Percentiles rank a stretch among this genome's conserved stretches.
phyloP scores from a whole-genome alignment of 2,797 vertebrate genomes.

The Oreortyx pictus region DNA sequence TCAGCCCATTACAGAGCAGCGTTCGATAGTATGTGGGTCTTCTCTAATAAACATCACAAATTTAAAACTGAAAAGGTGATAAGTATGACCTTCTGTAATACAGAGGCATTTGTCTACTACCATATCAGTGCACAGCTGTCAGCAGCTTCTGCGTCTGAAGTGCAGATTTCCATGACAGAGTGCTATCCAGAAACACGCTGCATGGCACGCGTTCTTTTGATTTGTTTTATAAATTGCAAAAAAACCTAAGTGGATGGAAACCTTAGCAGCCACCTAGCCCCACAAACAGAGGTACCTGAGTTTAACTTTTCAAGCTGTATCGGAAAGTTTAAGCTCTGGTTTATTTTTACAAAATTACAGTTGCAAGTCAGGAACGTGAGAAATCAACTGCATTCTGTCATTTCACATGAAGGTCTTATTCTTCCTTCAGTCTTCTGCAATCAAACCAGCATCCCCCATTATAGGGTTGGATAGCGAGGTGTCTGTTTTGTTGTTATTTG shows the following conservation, averaged over 20 bases:
- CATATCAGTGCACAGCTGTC: background rate
- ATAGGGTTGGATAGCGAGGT: background rate
- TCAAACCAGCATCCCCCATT: background rate
- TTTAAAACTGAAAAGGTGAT: background rate
- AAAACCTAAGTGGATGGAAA: background rate
- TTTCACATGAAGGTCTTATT: conserved; percentile 41
- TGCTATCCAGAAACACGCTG: background rate
- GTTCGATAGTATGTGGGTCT: background rate
- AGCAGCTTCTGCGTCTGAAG: background rate
- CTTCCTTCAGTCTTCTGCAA: background rate
- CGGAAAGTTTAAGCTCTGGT: background rate
- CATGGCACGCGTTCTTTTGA: background rate
- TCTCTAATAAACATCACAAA: accelerated
- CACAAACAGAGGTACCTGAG: background rate
- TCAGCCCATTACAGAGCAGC: background rate
- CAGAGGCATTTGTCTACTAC: background rate
- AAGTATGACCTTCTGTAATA: background rate
- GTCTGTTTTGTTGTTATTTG: background rate
- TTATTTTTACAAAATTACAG: conserved; percentile 43
- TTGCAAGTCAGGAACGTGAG: conserved; percentile 3
- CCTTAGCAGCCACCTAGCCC: background rate
- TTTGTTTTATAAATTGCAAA: background rate
- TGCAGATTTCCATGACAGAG: background rate
- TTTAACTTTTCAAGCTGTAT: background rate
- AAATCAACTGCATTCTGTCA: conserved; percentile 33